Evolutionary conservation across 2,797 vertebrate species (phyloP).

Genomic region (Sphaeramia orbicularis): DNA sequence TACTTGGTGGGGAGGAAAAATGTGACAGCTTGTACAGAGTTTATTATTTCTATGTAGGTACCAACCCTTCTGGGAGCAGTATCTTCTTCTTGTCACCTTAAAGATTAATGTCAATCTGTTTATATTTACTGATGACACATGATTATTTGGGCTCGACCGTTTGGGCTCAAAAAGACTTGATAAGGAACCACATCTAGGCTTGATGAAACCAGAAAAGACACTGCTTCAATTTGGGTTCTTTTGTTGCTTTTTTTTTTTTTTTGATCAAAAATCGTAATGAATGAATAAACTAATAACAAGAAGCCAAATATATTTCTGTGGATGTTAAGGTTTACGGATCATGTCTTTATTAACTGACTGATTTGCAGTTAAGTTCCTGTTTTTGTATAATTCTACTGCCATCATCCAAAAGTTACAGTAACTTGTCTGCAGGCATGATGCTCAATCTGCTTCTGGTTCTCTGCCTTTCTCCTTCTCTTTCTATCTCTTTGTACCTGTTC

Average conservation of each 20-base stretch:
- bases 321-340: constrained; percentile 81
- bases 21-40: constrained; percentile 80
- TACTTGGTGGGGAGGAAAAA: constrained; percentile 75
- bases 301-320: constrained; percentile 87
- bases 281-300: constrained; percentile 84
- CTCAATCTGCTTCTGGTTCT: constrained; percentile 71
- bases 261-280: constrained; percentile 73
- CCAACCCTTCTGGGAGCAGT: constrained; percentile 71
- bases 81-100: constrained; percentile 54
- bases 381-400: constrained; percentile 84
- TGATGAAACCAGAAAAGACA: constrained; percentile 50
- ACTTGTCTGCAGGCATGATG: constrained; percentile 78
- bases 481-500: constrained; percentile 69
- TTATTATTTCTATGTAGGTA: constrained; percentile 70
- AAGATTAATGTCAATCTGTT: constrained; percentile 25
- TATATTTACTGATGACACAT: constrained; percentile 28
- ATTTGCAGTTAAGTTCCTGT: constrained; percentile 63
- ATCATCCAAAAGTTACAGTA: constrained; percentile 74
- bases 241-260: constrained; percentile 48
- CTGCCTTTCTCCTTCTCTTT: constrained; percentile 67
- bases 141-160: constrained; percentile 39
- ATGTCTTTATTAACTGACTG: constrained; percentile 64
- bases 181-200: constrained; percentile 28
- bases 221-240: constrained; percentile 67
- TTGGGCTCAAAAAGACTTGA: constrained; percentile 24